Evolutionary conservation across 2,797 vertebrate genomes (phyloP).

Genomic region (Alfaro cultratus): DNA sequence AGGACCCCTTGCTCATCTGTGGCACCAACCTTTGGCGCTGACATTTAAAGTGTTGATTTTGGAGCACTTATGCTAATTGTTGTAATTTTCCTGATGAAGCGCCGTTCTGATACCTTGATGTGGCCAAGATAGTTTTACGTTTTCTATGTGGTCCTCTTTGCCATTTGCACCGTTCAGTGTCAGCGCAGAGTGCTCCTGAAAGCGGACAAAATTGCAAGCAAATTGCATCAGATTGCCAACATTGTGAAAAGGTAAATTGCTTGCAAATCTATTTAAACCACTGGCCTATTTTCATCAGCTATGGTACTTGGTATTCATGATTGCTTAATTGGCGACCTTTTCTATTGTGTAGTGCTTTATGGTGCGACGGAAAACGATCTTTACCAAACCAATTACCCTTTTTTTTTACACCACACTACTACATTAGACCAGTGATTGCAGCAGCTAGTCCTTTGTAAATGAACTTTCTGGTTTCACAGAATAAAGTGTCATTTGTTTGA

Average conservation of each 20-base stretch:
- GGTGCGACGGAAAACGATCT: constrained; percentile 99
- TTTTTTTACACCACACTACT: constrained; percentile 92
- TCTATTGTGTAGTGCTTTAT: constrained; percentile 99
- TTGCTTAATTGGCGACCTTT: constrained; percentile 99
- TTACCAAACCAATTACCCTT: constrained; percentile 99
- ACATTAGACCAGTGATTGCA: constrained; percentile 99
- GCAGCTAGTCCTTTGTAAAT: constrained; percentile 99
- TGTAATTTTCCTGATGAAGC: constrained; percentile 99
- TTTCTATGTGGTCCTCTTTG: constrained; percentile 98
- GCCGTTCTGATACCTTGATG: constrained; percentile 99
- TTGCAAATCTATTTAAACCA: constrained; percentile 99
- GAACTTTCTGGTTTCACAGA: constrained; percentile 99
- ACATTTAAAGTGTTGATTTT: constrained; percentile 99
- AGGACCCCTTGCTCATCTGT: constrained; percentile 96
- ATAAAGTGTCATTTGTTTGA: constrained; percentile 98
- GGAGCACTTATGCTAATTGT: constrained; percentile 99
- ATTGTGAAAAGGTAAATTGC: constrained; percentile 99
- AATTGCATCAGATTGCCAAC: constrained; percentile 99
- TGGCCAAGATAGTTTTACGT: constrained; percentile 99
- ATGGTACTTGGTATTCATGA: constrained; percentile 99
- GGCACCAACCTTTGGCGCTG: constrained; percentile 96
- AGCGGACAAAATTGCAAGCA: constrained; percentile 99
- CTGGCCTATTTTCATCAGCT: constrained; percentile 99
- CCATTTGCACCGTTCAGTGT: constrained; percentile 99
- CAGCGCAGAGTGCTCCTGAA: constrained; percentile 99